These are phyloP conservation scores for Cantharis flavilabris DNA, from an alignment of 2,888 invertebrate species.

Conservation along the genomic window DNA sequence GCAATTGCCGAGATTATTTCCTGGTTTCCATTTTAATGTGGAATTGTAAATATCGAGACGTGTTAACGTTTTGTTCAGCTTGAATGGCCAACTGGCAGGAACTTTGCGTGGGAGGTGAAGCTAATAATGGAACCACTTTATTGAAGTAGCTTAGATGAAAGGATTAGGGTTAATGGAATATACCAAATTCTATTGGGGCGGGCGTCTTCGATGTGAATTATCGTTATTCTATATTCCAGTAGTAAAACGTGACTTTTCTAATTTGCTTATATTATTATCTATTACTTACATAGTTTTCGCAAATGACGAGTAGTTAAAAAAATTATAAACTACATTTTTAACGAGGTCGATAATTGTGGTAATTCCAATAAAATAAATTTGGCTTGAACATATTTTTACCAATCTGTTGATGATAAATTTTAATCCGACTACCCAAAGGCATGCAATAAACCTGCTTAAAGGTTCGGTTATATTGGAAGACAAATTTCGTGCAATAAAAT, in stretches of 20 bases:
- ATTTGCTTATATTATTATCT: background rate
- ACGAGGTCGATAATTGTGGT: too few relatives aligned
- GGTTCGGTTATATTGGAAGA: background rate
- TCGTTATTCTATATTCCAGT: constrained; percentile 1
- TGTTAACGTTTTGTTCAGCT: constrained; percentile 17
- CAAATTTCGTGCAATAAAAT: background rate
- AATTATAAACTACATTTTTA: background rate
- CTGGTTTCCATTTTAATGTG: background rate
- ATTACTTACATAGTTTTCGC: background rate
- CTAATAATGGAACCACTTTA: constrained; percentile 21
- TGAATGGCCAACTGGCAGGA: constrained; percentile 15
- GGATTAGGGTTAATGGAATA: constrained; percentile 19
- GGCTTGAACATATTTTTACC: too few relatives aligned
- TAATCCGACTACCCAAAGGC: background rate
- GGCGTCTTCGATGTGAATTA: constrained; percentile 1
- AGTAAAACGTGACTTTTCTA: background rate
- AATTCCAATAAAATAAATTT: too few relatives aligned
- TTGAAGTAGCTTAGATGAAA: constrained; percentile 13
- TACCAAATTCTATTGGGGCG: background rate
- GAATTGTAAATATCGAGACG: constrained; percentile 8
- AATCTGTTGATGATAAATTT: background rate
- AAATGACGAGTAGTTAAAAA: too few relatives aligned
- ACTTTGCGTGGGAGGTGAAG: constrained; percentile 10
- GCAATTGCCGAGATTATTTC: background rate
- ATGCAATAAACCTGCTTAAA: background rate